phyloP scores from a whole-genome alignment of 2,888 invertebrate genomes.

The Limnephilus marmoratus region DNA sequence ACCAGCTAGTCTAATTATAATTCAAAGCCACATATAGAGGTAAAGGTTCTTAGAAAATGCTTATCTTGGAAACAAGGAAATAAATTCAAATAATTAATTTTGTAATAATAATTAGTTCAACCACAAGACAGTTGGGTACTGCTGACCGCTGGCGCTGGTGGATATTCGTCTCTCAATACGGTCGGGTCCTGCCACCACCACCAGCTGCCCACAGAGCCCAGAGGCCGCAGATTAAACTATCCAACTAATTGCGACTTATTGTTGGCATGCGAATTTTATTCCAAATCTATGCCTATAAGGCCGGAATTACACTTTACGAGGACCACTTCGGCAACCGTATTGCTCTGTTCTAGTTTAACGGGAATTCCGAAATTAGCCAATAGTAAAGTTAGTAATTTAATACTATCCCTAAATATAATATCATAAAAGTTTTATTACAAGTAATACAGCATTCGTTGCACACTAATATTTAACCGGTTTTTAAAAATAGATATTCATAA shows the following conservation, averaged over 20 bases:
- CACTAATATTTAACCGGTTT: background rate
- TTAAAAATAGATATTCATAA: background rate
- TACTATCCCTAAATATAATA: background rate
- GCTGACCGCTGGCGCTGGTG: background rate
- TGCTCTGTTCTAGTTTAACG: background rate
- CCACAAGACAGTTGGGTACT: slow-evolving; percentile 20
- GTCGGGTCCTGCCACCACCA: background rate
- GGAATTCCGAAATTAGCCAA: background rate
- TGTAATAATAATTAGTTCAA: background rate
- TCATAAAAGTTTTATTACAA: background rate
- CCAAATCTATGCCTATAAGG: background rate
- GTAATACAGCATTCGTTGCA: background rate
- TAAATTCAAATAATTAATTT: background rate
- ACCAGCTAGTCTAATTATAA: background rate
- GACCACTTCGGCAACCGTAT: slow-evolving; percentile 6
- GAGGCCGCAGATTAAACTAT: slow-evolving; percentile 43
- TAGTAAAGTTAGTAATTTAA: background rate
- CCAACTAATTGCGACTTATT: slow-evolving; percentile 44
- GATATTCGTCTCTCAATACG: background rate
- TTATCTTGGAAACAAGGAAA: background rate
- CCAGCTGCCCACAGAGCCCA: slow-evolving; percentile 11
- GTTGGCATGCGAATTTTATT: slow-evolving; percentile 19
- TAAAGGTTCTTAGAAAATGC: background rate
- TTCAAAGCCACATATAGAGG: background rate
- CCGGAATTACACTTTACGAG: slow-evolving; percentile 10